phyloP scores from a whole-genome alignment of 2,113 vertebrate species.

The Collichthys lucidus region DNA sequence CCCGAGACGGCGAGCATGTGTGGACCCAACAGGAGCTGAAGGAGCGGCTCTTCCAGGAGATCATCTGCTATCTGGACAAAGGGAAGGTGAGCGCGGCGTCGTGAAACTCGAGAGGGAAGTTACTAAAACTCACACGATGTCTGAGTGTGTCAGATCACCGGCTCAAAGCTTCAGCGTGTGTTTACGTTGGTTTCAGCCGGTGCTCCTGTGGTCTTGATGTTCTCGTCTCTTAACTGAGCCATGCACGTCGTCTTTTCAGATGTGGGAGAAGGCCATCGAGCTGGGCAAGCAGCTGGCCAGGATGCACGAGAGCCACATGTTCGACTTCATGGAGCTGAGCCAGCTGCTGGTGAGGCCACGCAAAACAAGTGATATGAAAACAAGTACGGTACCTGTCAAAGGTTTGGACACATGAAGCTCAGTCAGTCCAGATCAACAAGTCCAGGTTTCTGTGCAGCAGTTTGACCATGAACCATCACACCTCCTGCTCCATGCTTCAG shows the following conservation, averaged over 20 bases:
- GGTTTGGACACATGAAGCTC: too few relatives aligned
- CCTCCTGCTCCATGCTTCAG: too few relatives aligned
- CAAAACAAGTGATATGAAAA: slow-evolving; percentile 12
- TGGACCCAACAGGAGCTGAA: slow-evolving; percentile 95
- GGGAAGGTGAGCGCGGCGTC: slow-evolving; percentile 88
- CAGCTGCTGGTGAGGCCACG: slow-evolving; percentile 91
- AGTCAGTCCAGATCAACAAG: too few relatives aligned
- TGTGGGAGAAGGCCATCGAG: slow-evolving; percentile 99
- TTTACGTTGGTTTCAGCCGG: background rate
- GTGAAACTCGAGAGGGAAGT: slow-evolving; percentile 17
- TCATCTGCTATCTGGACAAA: slow-evolving; percentile 94
- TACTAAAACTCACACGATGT: background rate
- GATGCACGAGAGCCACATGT: slow-evolving; percentile 95
- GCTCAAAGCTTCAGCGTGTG: background rate
- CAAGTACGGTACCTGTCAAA: too few relatives aligned
- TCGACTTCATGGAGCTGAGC: slow-evolving; percentile 95
- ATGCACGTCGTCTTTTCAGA: slow-evolving; percentile 81
- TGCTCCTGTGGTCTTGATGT: slow-evolving; percentile 33
- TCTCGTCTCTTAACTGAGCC: slow-evolving; percentile 32
- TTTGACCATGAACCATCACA: too few relatives aligned
- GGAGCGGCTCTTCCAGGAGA: slow-evolving; percentile 95
- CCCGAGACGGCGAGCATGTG: slow-evolving; percentile 84
- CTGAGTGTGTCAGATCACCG: background rate
- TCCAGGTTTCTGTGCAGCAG: too few relatives aligned
- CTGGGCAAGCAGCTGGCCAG: slow-evolving; percentile 95